These are phyloP conservation scores for Lithophane socia DNA, from an alignment of 2,888 invertebrate species.

Conservation along the genomic window DNA sequence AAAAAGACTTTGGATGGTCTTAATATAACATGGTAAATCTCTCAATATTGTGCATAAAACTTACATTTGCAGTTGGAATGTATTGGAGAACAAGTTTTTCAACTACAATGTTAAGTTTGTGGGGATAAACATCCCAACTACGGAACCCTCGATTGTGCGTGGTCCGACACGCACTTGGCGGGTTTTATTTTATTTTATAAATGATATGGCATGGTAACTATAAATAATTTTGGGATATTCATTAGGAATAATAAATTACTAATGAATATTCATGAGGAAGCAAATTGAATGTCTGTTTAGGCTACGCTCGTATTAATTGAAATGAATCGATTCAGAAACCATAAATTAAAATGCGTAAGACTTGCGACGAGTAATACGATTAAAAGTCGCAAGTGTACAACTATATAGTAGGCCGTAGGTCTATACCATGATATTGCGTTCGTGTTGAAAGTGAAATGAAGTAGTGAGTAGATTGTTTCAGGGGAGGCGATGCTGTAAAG, in stretches of 20 bases:
- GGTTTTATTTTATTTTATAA: not conserved
- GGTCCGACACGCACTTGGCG: too few species aligned
- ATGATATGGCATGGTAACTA: not conserved
- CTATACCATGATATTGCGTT: slow-evolving; percentile 32
- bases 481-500: slow-evolving; percentile 45
- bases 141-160: too few species aligned
- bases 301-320: not conserved
- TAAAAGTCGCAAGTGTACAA: slow-evolving; percentile 35
- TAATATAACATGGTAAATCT: too few species aligned
- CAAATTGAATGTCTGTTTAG: not conserved
- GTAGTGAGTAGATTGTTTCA: slow-evolving; percentile 45
- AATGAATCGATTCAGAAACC: not conserved
- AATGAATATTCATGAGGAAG: not conserved
- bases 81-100: too few species aligned
- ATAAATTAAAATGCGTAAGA: not conserved
- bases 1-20: too few species aligned
- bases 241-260: not conserved
- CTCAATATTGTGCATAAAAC: too few species aligned
- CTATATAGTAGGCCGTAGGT: not conserved
- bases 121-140: too few species aligned
- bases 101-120: too few species aligned
- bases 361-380: not conserved
- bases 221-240: not conserved
- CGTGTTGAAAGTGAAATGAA: slow-evolving; percentile 48
- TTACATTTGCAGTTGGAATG: too few species aligned